Evolutionary conservation across 2,888 invertebrate species (phyloP).

Genomic region (Baccha elongata): DNA sequence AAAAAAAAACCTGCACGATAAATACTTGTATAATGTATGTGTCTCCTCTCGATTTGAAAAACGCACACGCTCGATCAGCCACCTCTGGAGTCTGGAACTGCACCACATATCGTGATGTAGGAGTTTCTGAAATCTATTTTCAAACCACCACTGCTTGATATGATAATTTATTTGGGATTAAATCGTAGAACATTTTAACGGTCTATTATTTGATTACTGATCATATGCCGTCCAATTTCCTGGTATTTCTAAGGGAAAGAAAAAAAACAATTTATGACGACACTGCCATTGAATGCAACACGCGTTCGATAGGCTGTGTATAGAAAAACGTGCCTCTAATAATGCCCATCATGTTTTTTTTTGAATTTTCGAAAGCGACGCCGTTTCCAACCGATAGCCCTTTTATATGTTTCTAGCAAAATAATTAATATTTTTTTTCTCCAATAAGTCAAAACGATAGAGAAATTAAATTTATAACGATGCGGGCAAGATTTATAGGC

Average conservation of each 20-base stretch:
- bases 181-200: conserved; percentile 62
- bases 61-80: conserved; percentile 13
- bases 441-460: conserved; percentile 64
- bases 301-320: neutral
- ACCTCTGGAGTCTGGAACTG: conserved; percentile 25
- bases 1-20: conserved; percentile 29
- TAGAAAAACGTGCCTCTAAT: neutral
- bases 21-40: neutral
- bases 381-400: conserved; percentile 23
- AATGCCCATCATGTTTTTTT: neutral
- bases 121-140: conserved; percentile 55
- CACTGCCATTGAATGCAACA: conserved; percentile 31
- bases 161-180: conserved; percentile 61
- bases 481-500: conserved; percentile 52
- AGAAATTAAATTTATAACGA: conserved; percentile 49
- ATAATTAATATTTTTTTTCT: conserved; percentile 48
- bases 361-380: conserved; percentile 3
- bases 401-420: conserved; percentile 9
- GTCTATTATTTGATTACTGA: conserved; percentile 60
- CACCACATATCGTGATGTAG: conserved; percentile 9
- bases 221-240: conserved; percentile 44
- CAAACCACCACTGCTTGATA: conserved; percentile 34
- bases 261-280: conserved; percentile 38
- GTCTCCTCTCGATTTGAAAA: conserved; percentile 22
- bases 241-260: neutral